These are phyloP conservation scores for Matsumyia berberina DNA, from an alignment of 2,888 invertebrate species.

Conservation along the genomic window DNA sequence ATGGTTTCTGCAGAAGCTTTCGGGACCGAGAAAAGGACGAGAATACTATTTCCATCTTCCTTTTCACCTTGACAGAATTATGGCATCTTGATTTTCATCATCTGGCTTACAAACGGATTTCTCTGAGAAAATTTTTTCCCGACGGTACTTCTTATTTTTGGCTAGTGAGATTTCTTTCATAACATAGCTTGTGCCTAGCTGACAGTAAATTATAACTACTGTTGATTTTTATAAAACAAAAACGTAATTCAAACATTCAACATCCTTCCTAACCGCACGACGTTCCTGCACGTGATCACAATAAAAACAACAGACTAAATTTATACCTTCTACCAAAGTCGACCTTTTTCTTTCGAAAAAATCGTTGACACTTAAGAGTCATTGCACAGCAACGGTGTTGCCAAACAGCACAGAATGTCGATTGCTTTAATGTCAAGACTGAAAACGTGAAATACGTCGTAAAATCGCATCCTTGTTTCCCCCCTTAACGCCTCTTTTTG, in stretches of 20 bases:
- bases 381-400: not conserved
- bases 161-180: no score
- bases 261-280: constrained; percentile 8
- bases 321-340: not conserved
- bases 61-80: no score
- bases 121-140: no score
- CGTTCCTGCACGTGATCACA: constrained; percentile 42
- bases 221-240: not conserved
- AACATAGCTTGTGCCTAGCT: no score
- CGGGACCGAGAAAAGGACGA: no score
- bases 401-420: constrained; percentile 3
- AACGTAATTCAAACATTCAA: not conserved
- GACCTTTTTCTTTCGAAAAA: not conserved
- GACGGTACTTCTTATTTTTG: no score
- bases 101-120: no score
- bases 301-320: constrained; percentile 37
- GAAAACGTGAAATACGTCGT: constrained; percentile 42
- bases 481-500: constrained; percentile 3
- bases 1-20: no score
- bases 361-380: constrained; percentile 27
- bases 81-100: no score
- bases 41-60: no score
- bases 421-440: constrained; percentile 29
- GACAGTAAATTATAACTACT: not conserved
- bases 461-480: constrained; percentile 35